Conservation (phyloP, 2,113 vertebrate species). For the Aldabrachelys gigantea region DNA sequence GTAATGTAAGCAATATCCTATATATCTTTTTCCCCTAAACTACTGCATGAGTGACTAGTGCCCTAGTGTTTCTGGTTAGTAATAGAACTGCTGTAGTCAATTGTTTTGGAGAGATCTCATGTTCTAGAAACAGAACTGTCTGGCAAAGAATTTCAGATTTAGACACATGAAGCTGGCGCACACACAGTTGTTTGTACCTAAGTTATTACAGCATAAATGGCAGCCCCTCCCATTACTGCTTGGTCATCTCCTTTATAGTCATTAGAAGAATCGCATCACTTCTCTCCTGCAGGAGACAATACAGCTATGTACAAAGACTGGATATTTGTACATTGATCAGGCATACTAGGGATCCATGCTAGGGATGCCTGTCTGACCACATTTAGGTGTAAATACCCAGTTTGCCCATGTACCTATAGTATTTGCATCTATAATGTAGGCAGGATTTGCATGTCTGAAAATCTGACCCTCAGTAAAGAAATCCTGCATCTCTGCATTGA, state of each 20-base stretch:
- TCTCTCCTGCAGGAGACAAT: background rate
- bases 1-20: conserved; percentile 24
- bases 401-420: accelerated
- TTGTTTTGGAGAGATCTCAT: background rate
- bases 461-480: background rate
- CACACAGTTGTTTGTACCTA: background rate
- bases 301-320: background rate
- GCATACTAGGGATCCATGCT: background rate
- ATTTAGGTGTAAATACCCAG: background rate
- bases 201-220: background rate
- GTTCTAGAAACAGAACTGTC: background rate
- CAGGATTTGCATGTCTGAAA: accelerated
- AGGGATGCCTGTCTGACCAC: background rate
- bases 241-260: background rate
- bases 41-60: background rate
- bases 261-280: background rate
- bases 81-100: conserved; percentile 61
- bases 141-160: background rate
- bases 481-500: background rate
- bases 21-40: background rate
- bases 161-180: background rate
- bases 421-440: background rate
- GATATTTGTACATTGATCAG: background rate
- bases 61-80: conserved; percentile 38
- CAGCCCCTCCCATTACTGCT: background rate